Evolutionary conservation across 2,113 vertebrate species (phyloP), one percentile per base, ranked within the genome.

Genomic region (Alexandromys fortis): DNA sequence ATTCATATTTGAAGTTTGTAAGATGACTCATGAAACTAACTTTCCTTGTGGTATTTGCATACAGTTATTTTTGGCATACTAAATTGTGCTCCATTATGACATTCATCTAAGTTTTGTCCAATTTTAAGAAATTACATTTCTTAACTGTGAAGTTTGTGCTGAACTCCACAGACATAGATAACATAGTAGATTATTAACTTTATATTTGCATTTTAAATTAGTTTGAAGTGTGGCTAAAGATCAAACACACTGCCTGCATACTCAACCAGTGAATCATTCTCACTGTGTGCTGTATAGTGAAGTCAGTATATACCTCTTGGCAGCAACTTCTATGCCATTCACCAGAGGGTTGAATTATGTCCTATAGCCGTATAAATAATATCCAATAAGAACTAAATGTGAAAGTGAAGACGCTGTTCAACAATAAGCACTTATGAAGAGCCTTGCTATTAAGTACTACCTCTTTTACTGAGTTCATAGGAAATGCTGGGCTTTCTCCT

Each of bases 171-270:
- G 26, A 58, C 52, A 3, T 68, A 65, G 58, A 63, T 2, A 67
- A 24, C 49, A 93, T 61, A 93, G 45, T 77, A 49, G 19, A 67
- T 38, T 94, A 77, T 87, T 94, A 95, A 67, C n/a, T 52, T 91
- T 49, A 89, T 47, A 86, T 49, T 86, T 73, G 9, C 47, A 75
- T 95, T 96, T 97, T 94, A 76, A 89, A 94, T 91, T 90, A 87
- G 33, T 91, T 90, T 87, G 21, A 90, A 55, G 11, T 77, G 47
- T 95, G 22, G 52, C 26, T 78, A 86, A 97, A 94, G 49, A 86
- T 35, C 38, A 78, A 88, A 30, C 75, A 16, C 6, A 63, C 68
- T 79, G 67, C 79, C 72, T 9, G 24, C 13, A 83, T 13, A 47
- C 13, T 63, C 55, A 6, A 4, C 47, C 73, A 73, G 35, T 16